Percentiles rank a stretch among this genome's conserved stretches.
Evolutionary conservation across 2,113 vertebrate species (phyloP).

Genomic region (Lophochroa leadbeateri): DNA sequence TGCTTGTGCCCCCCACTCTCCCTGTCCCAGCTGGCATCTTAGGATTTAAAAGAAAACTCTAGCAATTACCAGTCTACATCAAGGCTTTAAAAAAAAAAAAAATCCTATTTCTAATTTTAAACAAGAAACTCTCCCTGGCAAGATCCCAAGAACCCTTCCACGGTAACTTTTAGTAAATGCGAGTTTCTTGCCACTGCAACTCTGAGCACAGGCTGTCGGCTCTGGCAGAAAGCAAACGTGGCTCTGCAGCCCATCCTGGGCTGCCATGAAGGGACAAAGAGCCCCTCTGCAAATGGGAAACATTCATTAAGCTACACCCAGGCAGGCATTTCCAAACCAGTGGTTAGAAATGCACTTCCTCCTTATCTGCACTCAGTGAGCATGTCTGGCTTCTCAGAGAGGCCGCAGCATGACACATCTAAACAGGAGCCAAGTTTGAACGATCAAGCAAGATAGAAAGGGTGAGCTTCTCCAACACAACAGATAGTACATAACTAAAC

Average conservation of each 20-base stretch:
- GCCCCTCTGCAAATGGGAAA: neutral
- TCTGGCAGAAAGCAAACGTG: neutral
- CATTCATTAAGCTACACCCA: neutral
- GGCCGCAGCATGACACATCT: conserved; percentile 15
- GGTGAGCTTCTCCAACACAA: neutral
- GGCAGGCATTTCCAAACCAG: neutral
- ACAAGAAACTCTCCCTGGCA: conserved; percentile 48
- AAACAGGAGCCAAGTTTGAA: neutral
- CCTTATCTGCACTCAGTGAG: neutral
- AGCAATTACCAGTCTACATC: conserved; percentile 1
- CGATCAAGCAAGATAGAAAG: neutral
- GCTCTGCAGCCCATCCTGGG: neutral
- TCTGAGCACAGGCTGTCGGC: neutral
- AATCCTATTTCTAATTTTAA: conserved; percentile 27
- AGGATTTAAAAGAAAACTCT: neutral
- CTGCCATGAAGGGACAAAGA: accelerated
- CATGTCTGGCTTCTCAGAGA: neutral
- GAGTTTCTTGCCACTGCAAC: neutral
- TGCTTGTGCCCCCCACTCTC: neutral
- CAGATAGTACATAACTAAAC: neutral
- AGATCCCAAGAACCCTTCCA: conserved; percentile 23
- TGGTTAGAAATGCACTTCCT: neutral
- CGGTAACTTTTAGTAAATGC: neutral
- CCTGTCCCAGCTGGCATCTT: neutral
- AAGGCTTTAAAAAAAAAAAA: neutral